Percentiles rank a stretch among this genome's conserved stretches.
Evolutionary conservation across 2,888 invertebrate genomes (phyloP).

Genomic region (Chymomyza caudatula): DNA sequence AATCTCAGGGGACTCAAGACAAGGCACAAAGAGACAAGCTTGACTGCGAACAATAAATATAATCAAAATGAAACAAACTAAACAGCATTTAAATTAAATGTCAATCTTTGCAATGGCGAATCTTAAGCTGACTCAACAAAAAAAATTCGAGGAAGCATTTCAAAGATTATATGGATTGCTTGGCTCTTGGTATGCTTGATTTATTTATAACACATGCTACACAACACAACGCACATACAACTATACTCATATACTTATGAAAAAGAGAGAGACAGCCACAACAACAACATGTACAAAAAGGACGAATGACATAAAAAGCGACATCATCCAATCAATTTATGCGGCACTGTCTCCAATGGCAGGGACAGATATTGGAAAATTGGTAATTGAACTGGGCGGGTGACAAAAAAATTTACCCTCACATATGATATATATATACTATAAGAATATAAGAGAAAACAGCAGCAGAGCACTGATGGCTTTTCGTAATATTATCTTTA

Average conservation of each 20-base stretch:
- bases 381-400: slow-evolving; percentile 48
- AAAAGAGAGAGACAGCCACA: slow-evolving; percentile 38
- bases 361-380: slow-evolving; percentile 58
- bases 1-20: neutral
- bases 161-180: slow-evolving; percentile 23
- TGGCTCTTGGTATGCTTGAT: slow-evolving; percentile 45
- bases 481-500: slow-evolving; percentile 63
- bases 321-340: slow-evolving; percentile 72
- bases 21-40: neutral
- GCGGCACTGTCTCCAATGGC: slow-evolving; percentile 63
- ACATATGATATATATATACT: neutral
- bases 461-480: slow-evolving; percentile 18
- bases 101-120: slow-evolving; percentile 33
- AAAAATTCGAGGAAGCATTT: slow-evolving; percentile 31
- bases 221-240: slow-evolving; percentile 49
- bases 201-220: slow-evolving; percentile 70
- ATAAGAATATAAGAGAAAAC: neutral
- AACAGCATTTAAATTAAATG: slow-evolving; percentile 61
- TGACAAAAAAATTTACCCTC: neutral
- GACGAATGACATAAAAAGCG: slow-evolving; percentile 65
- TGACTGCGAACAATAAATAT: neutral
- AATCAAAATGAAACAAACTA: slow-evolving; percentile 4
- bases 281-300: slow-evolving; percentile 29
- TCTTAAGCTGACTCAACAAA: slow-evolving; percentile 34
- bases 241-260: slow-evolving; percentile 42